Evolutionary conservation across 2,797 vertebrate species (phyloP), one percentile per base, ranked within the genome.

Genomic region (Pelobates cultripes): DNA sequence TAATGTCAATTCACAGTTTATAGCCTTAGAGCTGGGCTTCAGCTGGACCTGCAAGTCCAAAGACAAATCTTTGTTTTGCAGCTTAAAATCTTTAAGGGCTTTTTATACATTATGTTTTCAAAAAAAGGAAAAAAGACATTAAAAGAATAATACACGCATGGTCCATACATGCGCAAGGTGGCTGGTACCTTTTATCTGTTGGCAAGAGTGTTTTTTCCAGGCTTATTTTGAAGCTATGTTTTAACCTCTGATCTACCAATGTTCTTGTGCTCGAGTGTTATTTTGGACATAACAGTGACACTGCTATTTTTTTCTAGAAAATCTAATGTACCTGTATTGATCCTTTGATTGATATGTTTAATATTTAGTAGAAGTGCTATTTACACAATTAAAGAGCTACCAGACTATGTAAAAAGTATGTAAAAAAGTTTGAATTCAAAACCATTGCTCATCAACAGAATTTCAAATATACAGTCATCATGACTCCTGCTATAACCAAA

Each of bases 11-110:
- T 43, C 51, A 60, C 68, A 45, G 64, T 70, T 75, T 80, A 77
- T 79, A 79, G 45, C 40, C 68, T 79, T 66, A 66, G 43, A 43
- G 71, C 3, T 47, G 67, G 82, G 70, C 82, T 84, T 80, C 77
- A 74, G 82, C 77, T 84, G 82, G 82, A 79, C 45, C 77, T 79
- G 73, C 47, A 79, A 76, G 73, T 84, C 67, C 47, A 67, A 45
- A 41, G 43, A 80, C 57, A 71, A 71, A 15, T 44, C 0, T 60
- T 70, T 42, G 55, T 67, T 44, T 75, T 75, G 64, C 42, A 76
- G 73, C 77, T 70, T 76, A 7, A 43, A 83, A 28, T 63, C 13
- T 77, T 47, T 47, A 79, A 76, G 73, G 82, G 73, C 77, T 84
- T 84, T 80, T 84, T 71, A 77, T 74, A 72, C 45, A 12, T 47